These are phyloP conservation scores for Euleptes europaea DNA, from an alignment of 2,113 vertebrate species.

Conservation along the genomic window DNA sequence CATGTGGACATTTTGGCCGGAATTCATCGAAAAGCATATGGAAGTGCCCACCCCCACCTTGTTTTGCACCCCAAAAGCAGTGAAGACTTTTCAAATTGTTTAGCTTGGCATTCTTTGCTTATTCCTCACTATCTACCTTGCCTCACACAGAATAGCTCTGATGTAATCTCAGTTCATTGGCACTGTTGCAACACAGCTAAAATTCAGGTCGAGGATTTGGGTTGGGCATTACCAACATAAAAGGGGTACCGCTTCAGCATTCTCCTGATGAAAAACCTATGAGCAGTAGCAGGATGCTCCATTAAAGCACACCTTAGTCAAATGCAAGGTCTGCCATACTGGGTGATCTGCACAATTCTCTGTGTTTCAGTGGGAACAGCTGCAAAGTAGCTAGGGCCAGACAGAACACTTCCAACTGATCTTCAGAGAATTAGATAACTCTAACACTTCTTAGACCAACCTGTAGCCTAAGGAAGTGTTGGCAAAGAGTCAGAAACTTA, in stretches of 20 bases:
- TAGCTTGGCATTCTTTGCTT: not conserved
- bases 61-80: not conserved
- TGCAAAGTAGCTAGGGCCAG: not conserved
- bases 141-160: not conserved
- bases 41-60: not conserved
- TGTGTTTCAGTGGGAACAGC: not conserved
- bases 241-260: not conserved
- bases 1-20: not conserved
- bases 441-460: not conserved
- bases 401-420: not conserved
- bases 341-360: not conserved
- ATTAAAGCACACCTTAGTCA: not conserved
- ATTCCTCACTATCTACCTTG: not conserved
- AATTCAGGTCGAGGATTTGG: too few species aligned
- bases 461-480: not conserved
- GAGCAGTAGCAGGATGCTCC: not conserved
- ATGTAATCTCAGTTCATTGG: too few species aligned
- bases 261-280: not conserved
- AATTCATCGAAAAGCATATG: not conserved
- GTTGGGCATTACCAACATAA: not conserved
- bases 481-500: not conserved
- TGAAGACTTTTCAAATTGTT: not conserved
- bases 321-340: too few species aligned
- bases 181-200: accelerated
- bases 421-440: not conserved